phyloP scores from a whole-genome alignment of 23 tunicate species.

The Trididemnum miniatum region DNA sequence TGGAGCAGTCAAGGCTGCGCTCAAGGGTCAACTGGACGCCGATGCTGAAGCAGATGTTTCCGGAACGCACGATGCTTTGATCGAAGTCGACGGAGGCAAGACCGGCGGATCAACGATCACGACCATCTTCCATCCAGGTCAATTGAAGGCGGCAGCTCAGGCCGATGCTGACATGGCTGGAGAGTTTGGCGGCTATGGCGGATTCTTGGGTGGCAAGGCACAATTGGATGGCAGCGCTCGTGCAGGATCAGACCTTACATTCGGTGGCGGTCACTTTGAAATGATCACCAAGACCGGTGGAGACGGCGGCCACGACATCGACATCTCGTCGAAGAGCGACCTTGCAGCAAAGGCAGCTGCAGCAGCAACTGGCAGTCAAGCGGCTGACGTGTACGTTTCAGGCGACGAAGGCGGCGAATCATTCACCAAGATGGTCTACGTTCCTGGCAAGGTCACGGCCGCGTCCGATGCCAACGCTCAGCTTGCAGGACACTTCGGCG shows the following conservation, averaged over 20 bases:
- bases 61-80: conserved; percentile 21
- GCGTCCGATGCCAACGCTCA: conserved; percentile 2
- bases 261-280: conserved; percentile 33
- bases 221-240: background rate
- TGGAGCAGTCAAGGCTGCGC: background rate
- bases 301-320: conserved; percentile 2
- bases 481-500: background rate
- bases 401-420: conserved; percentile 29
- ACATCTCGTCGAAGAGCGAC: conserved; percentile 2
- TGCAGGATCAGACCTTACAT: conserved; percentile 20
- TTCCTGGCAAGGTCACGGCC: background rate
- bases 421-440: conserved; percentile 29
- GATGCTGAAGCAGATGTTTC: background rate
- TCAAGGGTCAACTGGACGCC: background rate
- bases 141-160: background rate
- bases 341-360: background rate
- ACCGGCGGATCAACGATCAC: conserved; percentile 26
- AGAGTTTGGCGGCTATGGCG: background rate
- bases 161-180: conserved; percentile 13
- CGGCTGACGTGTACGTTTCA: conserved; percentile 8
- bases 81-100: conserved; percentile 39
- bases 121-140: conserved; percentile 24
- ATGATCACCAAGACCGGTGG: conserved; percentile 8
- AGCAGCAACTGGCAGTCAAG: conserved; percentile 7
- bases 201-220: conserved; percentile 16